These are phyloP conservation scores for Megaptera novaeangliae DNA, from an alignment of 2,113 vertebrate species.

Conservation along the genomic window DNA sequence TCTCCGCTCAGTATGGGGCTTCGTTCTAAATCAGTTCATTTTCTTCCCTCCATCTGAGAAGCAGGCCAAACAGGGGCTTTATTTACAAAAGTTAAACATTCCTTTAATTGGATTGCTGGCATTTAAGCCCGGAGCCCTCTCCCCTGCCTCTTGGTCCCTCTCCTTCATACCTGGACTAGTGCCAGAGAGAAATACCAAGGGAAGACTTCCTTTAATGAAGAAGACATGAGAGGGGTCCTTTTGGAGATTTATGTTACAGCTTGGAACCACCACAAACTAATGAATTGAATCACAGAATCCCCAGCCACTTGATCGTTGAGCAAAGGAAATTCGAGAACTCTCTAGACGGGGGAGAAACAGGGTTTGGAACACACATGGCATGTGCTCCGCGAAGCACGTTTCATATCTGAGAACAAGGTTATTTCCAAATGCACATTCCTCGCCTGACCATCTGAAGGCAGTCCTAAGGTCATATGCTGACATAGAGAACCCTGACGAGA, in stretches of 20 bases:
- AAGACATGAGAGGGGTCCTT: slow-evolving; percentile 70
- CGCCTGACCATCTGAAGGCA: neutral
- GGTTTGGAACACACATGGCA: neutral
- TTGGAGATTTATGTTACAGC: slow-evolving; percentile 75
- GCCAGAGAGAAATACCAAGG: slow-evolving; percentile 77
- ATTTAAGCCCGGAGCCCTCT: slow-evolving; percentile 72
- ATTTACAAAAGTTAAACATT: slow-evolving; percentile 82
- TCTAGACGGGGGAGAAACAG: neutral
- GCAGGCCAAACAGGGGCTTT: slow-evolving; percentile 68
- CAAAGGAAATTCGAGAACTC: slow-evolving; percentile 3
- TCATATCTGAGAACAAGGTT: neutral
- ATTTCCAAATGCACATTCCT: neutral
- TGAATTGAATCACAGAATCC: slow-evolving; percentile 76
- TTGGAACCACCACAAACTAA: slow-evolving; percentile 73
- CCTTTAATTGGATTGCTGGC: slow-evolving; percentile 82
- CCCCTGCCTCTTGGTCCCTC: slow-evolving; percentile 71
- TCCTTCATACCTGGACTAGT: slow-evolving; percentile 72
- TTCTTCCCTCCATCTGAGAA: slow-evolving; percentile 52
- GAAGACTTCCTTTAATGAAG: slow-evolving; percentile 82
- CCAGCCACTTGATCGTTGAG: slow-evolving; percentile 45
- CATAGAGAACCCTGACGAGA: neutral
- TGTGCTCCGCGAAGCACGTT: neutral
- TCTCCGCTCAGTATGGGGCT: slow-evolving; percentile 45
- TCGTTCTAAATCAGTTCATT: slow-evolving; percentile 69
- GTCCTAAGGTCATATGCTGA: neutral